Conservation (phyloP, 2,797 vertebrate species). For the Artibeus lituratus region DNA sequence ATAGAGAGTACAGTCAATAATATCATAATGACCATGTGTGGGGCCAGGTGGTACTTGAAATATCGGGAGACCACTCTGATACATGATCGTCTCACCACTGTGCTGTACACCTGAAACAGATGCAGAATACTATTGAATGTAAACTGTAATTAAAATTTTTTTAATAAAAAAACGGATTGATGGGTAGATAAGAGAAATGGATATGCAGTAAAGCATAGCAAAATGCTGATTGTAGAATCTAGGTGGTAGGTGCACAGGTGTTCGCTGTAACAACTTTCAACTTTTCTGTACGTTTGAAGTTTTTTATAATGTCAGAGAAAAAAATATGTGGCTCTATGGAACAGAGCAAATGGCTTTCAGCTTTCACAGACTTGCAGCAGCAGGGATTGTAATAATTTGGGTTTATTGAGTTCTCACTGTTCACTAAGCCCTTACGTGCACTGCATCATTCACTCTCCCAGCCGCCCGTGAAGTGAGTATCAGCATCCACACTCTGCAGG, state of each 20-base stretch:
- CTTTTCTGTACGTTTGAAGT: neutral
- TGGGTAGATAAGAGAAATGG: neutral
- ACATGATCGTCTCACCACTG: neutral
- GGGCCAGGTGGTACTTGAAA: neutral
- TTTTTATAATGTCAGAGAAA: neutral
- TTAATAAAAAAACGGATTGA: neutral
- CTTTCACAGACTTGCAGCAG: neutral
- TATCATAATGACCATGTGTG: neutral
- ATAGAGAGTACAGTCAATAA: neutral
- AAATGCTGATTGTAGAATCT: neutral
- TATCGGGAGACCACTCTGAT: neutral
- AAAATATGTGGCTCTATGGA: neutral
- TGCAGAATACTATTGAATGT: neutral
- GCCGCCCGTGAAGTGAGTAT: neutral
- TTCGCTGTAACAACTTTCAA: neutral
- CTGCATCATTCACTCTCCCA: neutral
- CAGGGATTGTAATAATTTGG: neutral
- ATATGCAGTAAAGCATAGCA: neutral
- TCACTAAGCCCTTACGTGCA: neutral
- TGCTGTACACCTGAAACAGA: neutral
- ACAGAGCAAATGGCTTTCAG: neutral
- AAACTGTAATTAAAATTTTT: neutral
- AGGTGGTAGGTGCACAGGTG: neutral
- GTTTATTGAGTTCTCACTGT: neutral
- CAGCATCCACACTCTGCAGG: neutral